These are phyloP conservation scores for Pachycephala philippinensis DNA, from an alignment of 2,113 vertebrate genomes.

Conservation along the genomic window DNA sequence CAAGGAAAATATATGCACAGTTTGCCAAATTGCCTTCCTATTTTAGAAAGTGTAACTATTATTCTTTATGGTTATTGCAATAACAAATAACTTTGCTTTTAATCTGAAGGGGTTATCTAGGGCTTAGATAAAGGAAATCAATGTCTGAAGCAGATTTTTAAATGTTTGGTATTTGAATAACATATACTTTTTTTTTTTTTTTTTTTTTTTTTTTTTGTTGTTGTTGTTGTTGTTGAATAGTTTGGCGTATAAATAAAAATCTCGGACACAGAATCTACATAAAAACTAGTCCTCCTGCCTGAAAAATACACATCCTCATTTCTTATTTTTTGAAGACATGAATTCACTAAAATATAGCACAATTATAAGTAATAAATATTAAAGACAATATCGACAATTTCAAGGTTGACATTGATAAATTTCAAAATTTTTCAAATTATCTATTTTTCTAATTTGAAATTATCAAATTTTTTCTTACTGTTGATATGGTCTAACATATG, in stretches of 20 bases:
- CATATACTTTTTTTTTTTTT: background rate
- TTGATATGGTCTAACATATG: background rate
- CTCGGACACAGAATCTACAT: background rate
- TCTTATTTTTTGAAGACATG: background rate
- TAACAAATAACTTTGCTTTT: background rate
- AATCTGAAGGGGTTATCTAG: background rate
- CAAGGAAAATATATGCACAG: background rate
- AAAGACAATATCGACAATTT: background rate
- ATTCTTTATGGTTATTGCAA: background rate
- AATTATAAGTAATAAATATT: background rate
- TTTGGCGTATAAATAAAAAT: background rate
- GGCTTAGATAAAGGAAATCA: background rate
- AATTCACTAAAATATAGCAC: background rate
- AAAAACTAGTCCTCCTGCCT: background rate
- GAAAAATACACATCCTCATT: background rate
- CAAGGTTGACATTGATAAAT: background rate
- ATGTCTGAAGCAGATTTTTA: background rate
- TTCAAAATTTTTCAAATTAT: background rate
- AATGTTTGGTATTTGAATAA: background rate
- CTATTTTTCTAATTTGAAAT: background rate
- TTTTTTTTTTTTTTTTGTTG: too few species aligned
- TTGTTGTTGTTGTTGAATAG: background rate
- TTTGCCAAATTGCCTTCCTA: background rate
- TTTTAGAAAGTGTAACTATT: background rate
- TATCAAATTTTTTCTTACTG: background rate